Base-by-base conservation (phyloP, 2,797 vertebrate genomes). In the Oreochromis mossambicus region DNA sequence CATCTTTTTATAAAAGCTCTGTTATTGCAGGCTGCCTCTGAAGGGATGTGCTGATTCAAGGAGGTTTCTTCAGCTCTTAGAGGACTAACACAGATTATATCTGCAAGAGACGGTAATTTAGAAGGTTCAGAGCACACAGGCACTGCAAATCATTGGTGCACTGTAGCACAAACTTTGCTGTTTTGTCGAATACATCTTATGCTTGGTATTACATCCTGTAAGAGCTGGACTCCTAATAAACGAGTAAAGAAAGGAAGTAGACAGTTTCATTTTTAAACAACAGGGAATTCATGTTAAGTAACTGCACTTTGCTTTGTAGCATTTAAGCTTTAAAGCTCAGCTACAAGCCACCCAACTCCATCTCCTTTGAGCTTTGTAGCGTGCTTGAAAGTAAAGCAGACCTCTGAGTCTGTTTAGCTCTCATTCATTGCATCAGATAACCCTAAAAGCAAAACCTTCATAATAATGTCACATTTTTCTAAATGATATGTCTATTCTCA, bases 1-100 rank as follows among this genome's bases (percentile, higher is more conserved):
- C 81, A 86, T 93, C 95, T 94, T 96, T 94, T 95, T 94, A 92
- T 94, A 91, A 94, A 95, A 91, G 82, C 88, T 86, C 84, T 82
- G 84, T 63, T 80, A 84, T 83, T 75, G 58, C 46, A 55, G 89
- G 84, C 68, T 46, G 70, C 66, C 82, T 89, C 93, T 89, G 81
- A 68, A 78, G 93, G 91, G 92, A 94, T 83, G 86, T 36, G 36
- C 77, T 82, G 78, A 82, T 83, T 87, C 21, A 5, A 80, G 79
- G 36, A 52, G 84, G 70, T 83, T 48, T 76, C 50, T 32, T 61
- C 4, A 21, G 81, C 79, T 81, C 52, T 8, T 3, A 58, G 48
- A 79, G 55, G 52, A 83, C 50, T 68, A 55, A 83, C 73, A 66
- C 55, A 78, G 13, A 79, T 61, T 17, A 75, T 17, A 77, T 80